These are phyloP conservation scores for Centrocercus urophasianus DNA, from an alignment of 2,113 vertebrate genomes.

Conservation along the genomic window DNA sequence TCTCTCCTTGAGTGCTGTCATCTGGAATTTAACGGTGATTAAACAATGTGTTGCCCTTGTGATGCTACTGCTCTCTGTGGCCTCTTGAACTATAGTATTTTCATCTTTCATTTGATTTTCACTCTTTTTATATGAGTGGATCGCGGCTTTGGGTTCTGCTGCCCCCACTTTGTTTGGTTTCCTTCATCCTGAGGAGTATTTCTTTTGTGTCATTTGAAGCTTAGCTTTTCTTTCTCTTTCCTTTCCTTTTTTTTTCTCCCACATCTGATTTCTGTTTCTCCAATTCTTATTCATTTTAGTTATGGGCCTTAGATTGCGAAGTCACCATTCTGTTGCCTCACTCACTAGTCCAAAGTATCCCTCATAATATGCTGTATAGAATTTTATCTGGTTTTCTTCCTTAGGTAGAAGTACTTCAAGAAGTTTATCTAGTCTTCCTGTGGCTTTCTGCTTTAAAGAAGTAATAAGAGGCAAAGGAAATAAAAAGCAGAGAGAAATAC, in stretches of 20 bases:
- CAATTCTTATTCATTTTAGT: not conserved
- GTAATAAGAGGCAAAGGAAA: not conserved
- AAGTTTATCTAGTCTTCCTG: not conserved
- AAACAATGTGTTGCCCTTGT: constrained; percentile 63
- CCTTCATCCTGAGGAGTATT: constrained; percentile 1
- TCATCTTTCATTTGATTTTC: constrained; percentile 41
- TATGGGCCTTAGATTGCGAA: not conserved
- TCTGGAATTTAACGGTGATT: constrained; percentile 69
- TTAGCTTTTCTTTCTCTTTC: not conserved
- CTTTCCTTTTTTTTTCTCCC: not conserved
- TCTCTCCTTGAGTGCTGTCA: constrained; percentile 72
- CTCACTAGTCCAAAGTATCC: not conserved
- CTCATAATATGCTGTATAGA: not conserved
- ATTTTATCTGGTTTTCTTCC: not conserved
- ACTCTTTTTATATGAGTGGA: constrained; percentile 16
- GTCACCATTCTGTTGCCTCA: not conserved
- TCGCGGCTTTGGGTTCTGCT: constrained; percentile 8
- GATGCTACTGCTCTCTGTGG: constrained; percentile 45
- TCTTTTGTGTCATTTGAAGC: constrained; percentile 26
- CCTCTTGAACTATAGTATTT: constrained; percentile 63
- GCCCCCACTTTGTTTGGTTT: constrained; percentile 18
- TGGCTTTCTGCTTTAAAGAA: constrained; percentile 1
- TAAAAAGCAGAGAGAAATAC: not conserved
- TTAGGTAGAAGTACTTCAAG: not conserved
- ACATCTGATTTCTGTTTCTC: not conserved